Evolutionary conservation across 2,888 invertebrate genomes (phyloP).

Genomic region (Formica aserva): DNA sequence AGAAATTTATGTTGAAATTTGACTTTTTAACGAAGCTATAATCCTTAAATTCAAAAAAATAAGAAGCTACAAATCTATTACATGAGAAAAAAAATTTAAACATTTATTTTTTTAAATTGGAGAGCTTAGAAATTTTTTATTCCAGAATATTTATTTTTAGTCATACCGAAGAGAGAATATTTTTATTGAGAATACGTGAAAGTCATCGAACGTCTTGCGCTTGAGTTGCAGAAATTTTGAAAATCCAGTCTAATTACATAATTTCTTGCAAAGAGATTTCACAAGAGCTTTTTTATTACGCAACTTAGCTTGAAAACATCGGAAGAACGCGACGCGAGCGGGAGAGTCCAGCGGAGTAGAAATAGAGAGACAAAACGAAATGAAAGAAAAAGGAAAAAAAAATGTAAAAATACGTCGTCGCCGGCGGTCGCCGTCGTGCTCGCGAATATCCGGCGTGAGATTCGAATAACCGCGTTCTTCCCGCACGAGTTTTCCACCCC

Average conservation of each 20-base stretch:
- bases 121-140: background rate
- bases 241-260: slow-evolving; percentile 11
- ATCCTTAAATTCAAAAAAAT: background rate
- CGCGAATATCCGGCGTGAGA: slow-evolving; percentile 51
- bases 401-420: slow-evolving; percentile 45
- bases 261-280: slow-evolving; percentile 1
- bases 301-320: slow-evolving; percentile 34
- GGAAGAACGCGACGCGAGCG: background rate
- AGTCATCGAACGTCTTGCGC: background rate
- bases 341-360: slow-evolving; percentile 26
- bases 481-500: slow-evolving; percentile 47
- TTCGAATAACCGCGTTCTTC: slow-evolving; percentile 44
- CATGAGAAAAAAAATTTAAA: background rate
- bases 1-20: background rate
- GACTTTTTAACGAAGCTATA: background rate
- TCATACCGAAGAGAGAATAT: background rate
- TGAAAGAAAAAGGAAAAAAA: background rate
- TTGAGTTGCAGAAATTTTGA: background rate
- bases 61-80: background rate
- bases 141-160: background rate
- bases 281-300: slow-evolving; percentile 32
- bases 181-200: background rate
- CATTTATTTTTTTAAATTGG: background rate
- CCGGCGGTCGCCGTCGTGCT: slow-evolving; percentile 41
- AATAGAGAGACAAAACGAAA: slow-evolving; percentile 1